Evolutionary conservation across 2,888 invertebrate genomes (phyloP).

Genomic region (Heliconius ethilla): DNA sequence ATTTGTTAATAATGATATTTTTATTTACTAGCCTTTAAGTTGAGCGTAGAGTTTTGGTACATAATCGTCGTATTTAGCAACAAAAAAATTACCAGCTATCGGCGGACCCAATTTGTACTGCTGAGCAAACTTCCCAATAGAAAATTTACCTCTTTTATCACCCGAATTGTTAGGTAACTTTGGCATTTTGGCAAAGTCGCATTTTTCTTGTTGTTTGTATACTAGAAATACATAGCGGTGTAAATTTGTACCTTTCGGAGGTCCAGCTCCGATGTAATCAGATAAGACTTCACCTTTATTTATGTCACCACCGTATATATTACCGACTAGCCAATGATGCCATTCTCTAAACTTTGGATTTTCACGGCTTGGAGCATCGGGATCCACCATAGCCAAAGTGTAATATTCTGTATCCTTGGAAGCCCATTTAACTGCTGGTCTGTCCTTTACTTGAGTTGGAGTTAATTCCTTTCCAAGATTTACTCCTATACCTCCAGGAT

Average conservation of each 20-base stretch:
- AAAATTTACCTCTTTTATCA: constrained; percentile 81
- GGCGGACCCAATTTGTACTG: constrained; percentile 82
- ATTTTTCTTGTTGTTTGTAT: constrained; percentile 82
- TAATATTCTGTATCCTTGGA: constrained; percentile 83
- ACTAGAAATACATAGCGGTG: constrained; percentile 88
- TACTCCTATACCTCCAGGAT: constrained; percentile 74
- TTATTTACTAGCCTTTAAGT: constrained; percentile 60
- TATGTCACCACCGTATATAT: constrained; percentile 85
- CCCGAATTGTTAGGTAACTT: constrained; percentile 74
- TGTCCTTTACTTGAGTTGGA: constrained; percentile 86
- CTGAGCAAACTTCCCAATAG: constrained; percentile 80
- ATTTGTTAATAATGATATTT: constrained; percentile 45
- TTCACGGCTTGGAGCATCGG: constrained; percentile 88
- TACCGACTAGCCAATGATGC: constrained; percentile 90
- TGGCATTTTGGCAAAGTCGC: constrained; percentile 65
- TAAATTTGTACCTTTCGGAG: constrained; percentile 87
- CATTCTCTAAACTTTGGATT: constrained; percentile 87
- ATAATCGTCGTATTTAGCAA: constrained; percentile 83
- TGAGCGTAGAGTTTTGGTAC: constrained; percentile 77
- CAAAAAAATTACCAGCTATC: constrained; percentile 83
- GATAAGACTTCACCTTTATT: constrained; percentile 84
- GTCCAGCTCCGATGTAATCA: constrained; percentile 84
- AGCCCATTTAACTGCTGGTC: constrained; percentile 85
- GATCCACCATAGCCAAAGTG: constrained; percentile 85
- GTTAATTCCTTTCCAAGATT: constrained; percentile 86